Conservation (phyloP, 2,888 invertebrate species). For the Hyalella azteca region DNA sequence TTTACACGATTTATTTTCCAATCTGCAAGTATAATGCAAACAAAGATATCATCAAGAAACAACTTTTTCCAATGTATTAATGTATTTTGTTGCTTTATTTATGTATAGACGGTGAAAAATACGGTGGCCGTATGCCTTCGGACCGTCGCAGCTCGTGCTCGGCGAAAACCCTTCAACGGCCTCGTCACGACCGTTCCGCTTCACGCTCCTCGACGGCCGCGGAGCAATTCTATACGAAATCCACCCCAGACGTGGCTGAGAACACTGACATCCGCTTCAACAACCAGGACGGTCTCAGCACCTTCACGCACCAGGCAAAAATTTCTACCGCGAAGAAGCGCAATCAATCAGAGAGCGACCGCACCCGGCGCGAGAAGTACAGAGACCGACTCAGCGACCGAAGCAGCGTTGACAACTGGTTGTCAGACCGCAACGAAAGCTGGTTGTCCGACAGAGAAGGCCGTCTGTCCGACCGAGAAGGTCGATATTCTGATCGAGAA, state of each 20-base stretch:
- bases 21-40: background rate
- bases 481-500: background rate
- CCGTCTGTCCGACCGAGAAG: conserved; percentile 43
- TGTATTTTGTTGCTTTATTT: background rate
- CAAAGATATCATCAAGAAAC: background rate
- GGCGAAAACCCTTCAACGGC: conserved; percentile 18
- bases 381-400: conserved; percentile 9
- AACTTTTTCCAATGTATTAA: background rate
- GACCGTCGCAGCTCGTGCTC: conserved; percentile 33
- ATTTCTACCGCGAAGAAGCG: background rate
- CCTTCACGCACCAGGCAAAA: background rate
- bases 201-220: conserved; percentile 26
- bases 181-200: conserved; percentile 21
- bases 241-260: background rate
- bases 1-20: background rate
- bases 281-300: conserved; percentile 15
- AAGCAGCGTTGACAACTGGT: conserved; percentile 14
- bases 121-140: conserved; percentile 32
- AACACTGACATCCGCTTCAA: background rate
- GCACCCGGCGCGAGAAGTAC: conserved; percentile 20
- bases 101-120: conserved; percentile 25
- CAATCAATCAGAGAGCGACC: background rate
- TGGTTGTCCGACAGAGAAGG: conserved; percentile 46
- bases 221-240: conserved; percentile 26
- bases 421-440: background rate